Evolutionary conservation across 2,797 vertebrate genomes (phyloP).

Genomic region (Manis pentadactyla): DNA sequence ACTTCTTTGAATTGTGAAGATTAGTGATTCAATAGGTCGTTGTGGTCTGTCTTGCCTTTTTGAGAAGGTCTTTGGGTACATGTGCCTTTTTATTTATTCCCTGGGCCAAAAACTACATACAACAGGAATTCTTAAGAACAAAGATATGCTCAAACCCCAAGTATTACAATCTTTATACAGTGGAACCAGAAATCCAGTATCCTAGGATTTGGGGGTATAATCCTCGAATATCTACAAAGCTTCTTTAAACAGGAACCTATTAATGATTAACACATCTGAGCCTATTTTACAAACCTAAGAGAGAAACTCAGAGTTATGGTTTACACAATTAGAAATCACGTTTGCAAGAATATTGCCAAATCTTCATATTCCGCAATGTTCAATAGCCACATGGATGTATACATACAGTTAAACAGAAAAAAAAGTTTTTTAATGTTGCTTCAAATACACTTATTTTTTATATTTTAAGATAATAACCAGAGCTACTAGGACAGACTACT

Average conservation of each 20-base stretch:
- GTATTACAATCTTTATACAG: not conserved
- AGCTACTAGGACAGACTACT: not conserved
- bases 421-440: not conserved
- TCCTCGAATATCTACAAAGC: not conserved
- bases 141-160: not conserved
- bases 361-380: not conserved
- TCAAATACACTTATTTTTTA: not conserved
- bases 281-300: not conserved
- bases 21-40: not conserved
- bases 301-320: not conserved
- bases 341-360: constrained; percentile 1
- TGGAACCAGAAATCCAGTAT: not conserved
- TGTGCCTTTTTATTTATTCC: not conserved
- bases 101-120: not conserved
- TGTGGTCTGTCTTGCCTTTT: not conserved
- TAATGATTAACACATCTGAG: not conserved
- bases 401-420: too few relatives aligned
- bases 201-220: not conserved
- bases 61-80: not conserved
- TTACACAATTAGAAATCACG: not conserved
- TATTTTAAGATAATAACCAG: constrained; percentile 48
- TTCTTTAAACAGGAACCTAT: constrained; percentile 11
- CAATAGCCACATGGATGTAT: not conserved
- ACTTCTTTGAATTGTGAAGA: not conserved
- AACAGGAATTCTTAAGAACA: constrained; percentile 1